These are phyloP conservation scores for Anguilla megastoma DNA, from an alignment of 2,797 vertebrate genomes.

Conservation along the genomic window DNA sequence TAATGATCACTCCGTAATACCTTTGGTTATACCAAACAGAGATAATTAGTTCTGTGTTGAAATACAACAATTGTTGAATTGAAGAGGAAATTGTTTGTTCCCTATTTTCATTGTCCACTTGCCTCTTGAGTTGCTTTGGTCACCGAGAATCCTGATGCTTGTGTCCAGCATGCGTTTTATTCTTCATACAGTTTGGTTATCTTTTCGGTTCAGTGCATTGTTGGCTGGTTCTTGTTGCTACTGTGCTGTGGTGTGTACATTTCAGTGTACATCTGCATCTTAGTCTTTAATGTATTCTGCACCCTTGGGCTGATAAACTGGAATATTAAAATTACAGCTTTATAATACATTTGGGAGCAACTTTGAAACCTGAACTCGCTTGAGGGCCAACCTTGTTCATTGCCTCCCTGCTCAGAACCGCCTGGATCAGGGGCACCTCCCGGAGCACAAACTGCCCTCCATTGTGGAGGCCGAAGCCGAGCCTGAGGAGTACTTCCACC, in stretches of 20 bases:
- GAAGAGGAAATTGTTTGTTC: background rate
- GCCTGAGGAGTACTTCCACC: conserved; percentile 71
- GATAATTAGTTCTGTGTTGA: background rate
- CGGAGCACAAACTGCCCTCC: conserved; percentile 75
- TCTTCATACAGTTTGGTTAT: background rate
- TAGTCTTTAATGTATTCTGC: background rate
- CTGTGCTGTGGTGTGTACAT: background rate
- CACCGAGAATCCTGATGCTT: background rate
- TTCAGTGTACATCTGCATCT: no score
- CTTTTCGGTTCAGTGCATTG: background rate
- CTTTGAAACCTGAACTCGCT: background rate
- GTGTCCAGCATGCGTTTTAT: background rate
- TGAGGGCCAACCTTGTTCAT: background rate
- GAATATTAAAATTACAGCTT: background rate
- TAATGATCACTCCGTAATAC: background rate
- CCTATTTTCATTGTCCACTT: background rate
- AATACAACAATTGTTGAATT: background rate
- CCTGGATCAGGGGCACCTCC: conserved; percentile 52
- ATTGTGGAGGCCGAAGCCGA: conserved; percentile 77
- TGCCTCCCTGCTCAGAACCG: conserved; percentile 46
- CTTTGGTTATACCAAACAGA: background rate
- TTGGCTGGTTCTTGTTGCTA: background rate
- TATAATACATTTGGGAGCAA: background rate
- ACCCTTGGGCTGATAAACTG: background rate
- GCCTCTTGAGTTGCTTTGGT: background rate